Percentiles rank a stretch among this genome's conserved stretches.
Conservation (phyloP, 2,797 vertebrate species). For the Heliangelus exortis region DNA sequence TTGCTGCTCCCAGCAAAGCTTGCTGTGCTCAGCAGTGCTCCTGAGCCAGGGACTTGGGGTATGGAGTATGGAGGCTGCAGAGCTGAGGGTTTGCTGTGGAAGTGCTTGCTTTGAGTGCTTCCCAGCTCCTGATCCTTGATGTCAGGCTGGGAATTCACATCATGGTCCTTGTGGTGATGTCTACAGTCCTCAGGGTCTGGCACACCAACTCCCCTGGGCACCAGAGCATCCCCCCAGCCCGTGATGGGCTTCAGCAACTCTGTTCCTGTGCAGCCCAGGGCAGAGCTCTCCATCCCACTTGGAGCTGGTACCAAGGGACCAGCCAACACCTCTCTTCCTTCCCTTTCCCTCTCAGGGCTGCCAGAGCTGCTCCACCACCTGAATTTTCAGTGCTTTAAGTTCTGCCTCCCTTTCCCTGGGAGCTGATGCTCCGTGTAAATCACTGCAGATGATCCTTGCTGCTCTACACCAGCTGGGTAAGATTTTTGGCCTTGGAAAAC, state of each 20-base stretch:
- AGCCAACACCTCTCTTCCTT: not conserved
- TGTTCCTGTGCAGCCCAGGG: not conserved
- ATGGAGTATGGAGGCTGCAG: not conserved
- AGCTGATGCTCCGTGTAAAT: not conserved
- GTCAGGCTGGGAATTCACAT: not conserved
- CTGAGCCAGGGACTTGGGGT: not conserved
- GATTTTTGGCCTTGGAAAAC: not conserved
- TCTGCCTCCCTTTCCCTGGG: not conserved
- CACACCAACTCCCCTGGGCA: not conserved
- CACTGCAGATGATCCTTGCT: not conserved
- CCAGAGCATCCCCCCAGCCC: not conserved
- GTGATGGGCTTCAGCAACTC: fast-evolving
- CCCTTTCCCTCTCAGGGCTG: not conserved
- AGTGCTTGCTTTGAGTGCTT: not conserved
- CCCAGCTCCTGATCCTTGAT: fast-evolving
- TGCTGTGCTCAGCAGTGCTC: not conserved
- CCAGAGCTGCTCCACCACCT: not conserved
- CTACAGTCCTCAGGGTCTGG: not conserved
- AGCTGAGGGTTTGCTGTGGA: not conserved
- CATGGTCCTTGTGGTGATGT: not conserved
- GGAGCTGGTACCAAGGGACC: not conserved
- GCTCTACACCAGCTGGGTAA: no score
- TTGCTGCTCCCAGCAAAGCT: not conserved
- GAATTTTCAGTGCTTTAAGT: not conserved
- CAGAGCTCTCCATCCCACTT: not conserved